Evolutionary conservation across 2,797 vertebrate genomes (phyloP), one percentile per base, ranked within the genome.

Genomic region (Rhyacichthys aspro): DNA sequence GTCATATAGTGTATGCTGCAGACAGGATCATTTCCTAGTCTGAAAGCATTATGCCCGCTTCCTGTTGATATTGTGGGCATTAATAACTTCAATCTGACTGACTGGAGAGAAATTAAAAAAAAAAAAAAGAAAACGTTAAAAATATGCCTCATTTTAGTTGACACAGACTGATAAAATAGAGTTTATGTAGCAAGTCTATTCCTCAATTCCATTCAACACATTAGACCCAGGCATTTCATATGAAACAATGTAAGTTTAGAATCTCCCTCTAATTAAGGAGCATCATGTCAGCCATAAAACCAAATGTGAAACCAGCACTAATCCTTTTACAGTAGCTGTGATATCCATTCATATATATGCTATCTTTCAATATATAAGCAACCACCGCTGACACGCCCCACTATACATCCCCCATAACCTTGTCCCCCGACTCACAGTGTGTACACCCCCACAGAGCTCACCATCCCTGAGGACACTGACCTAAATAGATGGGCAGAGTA

Each of bases 401-500:
- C 52, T 32, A 23, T 43, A 43, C 54, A 33, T 17, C 23, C 53
- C 41, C 12, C 28, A 43, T 56, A 44, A 34, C 41, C 54, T 56
- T 56, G 54, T 41, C 16, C 54, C 14, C 7, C 28, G 16, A 43
- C 41, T 44, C 43, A n/a, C 14, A 42, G 10, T 48, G 57, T 42
- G 55, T 62, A 74, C 64, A 58, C 44, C 59, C 55, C 38, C 53
- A 46, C 52, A 47, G 53, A 66, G 46, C 45, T 45, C 53, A 55
- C 49, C 46, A 39, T 65, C 82, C 55, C 58, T 11, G 39, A 60
- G 55, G 45, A 76, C 43, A 43, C 59, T 79, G 79, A 84, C 67
- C 78, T 76, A 73, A 79, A 88, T 85, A 72, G 73, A 73, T 44
- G 57, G 33, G 17, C 54, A 59, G 61, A 60, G 48, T 78, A 81